phyloP scores from a whole-genome alignment of 2,797 vertebrate genomes.

The Aldrovandia affinis region DNA sequence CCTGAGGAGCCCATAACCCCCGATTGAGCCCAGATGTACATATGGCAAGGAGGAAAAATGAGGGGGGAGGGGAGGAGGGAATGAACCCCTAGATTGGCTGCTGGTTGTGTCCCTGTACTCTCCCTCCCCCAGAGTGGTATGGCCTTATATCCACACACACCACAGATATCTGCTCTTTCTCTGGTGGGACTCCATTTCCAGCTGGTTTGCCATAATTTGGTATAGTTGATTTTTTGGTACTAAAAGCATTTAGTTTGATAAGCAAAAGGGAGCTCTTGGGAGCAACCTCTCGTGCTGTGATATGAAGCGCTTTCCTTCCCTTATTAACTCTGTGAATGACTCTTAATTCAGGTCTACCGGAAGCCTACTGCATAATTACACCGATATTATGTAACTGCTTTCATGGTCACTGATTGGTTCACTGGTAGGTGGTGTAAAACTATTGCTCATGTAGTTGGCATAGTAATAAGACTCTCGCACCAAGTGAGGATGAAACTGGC shows the following conservation, averaged over 20 bases:
- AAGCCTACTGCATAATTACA: not conserved
- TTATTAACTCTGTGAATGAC: not conserved
- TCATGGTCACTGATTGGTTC: not conserved
- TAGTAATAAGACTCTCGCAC: not conserved
- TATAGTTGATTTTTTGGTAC: not conserved
- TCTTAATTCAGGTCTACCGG: not conserved
- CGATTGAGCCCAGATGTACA: conserved; percentile 63
- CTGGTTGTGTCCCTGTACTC: conserved; percentile 60
- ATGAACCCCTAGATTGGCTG: conserved; percentile 46
- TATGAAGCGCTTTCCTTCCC: not conserved
- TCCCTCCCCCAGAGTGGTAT: not conserved
- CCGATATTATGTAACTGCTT: not conserved
- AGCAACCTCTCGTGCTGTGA: not conserved
- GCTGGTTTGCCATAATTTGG: not conserved
- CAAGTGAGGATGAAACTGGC: not conserved
- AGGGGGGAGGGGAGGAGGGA: conserved; percentile 45
- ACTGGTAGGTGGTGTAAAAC: not conserved
- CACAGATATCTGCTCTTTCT: not conserved
- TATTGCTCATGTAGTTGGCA: not conserved
- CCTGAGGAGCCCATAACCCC: conserved; percentile 49
- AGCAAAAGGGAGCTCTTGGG: no score
- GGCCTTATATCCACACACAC: not conserved
- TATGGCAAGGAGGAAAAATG: conserved; percentile 46
- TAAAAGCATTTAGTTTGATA: not conserved
- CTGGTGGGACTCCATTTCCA: not conserved